Base-by-base conservation (phyloP, 2,888 invertebrate genomes). In the Standfussiana lucernea region DNA sequence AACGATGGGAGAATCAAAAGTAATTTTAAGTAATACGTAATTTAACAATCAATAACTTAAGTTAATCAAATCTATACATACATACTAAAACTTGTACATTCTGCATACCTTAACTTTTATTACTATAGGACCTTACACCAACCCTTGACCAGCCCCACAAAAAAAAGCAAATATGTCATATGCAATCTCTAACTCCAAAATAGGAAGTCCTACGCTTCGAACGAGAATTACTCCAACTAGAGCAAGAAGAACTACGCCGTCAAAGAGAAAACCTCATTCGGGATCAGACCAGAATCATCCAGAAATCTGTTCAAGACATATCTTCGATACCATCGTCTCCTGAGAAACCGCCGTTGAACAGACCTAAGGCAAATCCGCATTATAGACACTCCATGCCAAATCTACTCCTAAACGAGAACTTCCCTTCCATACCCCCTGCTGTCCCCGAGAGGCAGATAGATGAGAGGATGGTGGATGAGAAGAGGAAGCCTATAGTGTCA, bases 141-240 rank as follows among this genome's bases (percentile, higher is more conserved):
- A 32, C 21, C 5, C 7, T 11, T 42, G 67, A n/a, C 7, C 10
- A 18, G 8, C 5, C 15, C 18, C 32, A 28, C 4, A 61, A 64
- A n/a, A 50, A 53, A 47, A 53, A 67, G 45, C 6, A 56, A 70
- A 72, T 67, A 50, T n/a, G n/a, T 24, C 42, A 10, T 45, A 71
- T 84, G 72, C 72, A 65, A 84, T 61, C 37, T 72, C 47, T 78
- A 83, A 83, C 80, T 86, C 78, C 79, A 86, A 86, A 90, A 84
- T 93, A 97, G 97, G 98, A 98, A 93, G 98, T 98, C 37, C 96
- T 98, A 50, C 97, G 98, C 85, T 98, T 98, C 83, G 98, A 98
- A 94, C 97, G 98, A 65, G 98, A 98, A 93, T 95, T 98, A 3
- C 93, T 98, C 8, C 98, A 98, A 92, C 93, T 98, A 66, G 98